Conservation (phyloP, 2,888 invertebrate genomes). For the Diogma glabrata region DNA sequence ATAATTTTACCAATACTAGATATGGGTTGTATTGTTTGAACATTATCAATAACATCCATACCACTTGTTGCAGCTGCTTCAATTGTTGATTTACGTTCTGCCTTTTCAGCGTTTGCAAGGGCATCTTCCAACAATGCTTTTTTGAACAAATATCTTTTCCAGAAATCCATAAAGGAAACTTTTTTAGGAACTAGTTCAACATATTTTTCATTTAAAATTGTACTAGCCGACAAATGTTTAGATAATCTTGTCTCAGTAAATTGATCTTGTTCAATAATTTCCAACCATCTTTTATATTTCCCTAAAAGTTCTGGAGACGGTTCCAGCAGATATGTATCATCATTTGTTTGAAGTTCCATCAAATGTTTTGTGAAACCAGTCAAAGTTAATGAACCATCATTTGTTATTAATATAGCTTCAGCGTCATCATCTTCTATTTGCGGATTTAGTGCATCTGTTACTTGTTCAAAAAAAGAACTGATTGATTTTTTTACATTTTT, state of each 20-base stretch:
- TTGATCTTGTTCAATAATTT: slow-evolving; percentile 40
- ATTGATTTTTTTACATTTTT: slow-evolving; percentile 59
- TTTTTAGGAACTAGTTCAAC: slow-evolving; percentile 52
- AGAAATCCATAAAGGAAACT: slow-evolving; percentile 63
- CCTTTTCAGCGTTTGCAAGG: slow-evolving; percentile 52
- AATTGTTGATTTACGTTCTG: slow-evolving; percentile 33
- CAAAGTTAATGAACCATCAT: slow-evolving; percentile 54
- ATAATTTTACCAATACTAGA: slow-evolving; percentile 11
- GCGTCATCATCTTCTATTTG: slow-evolving; percentile 57
- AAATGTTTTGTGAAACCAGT: slow-evolving; percentile 52
- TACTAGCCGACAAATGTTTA: slow-evolving; percentile 46
- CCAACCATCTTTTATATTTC: slow-evolving; percentile 47
- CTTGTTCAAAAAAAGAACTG: slow-evolving; percentile 58
- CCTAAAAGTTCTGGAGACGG: slow-evolving; percentile 43
- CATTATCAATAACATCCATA: too few relatives aligned
- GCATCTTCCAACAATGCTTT: slow-evolving; percentile 66
- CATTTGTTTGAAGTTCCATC: slow-evolving; percentile 57
- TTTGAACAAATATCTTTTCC: slow-evolving; percentile 72
- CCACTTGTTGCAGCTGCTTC: slow-evolving; percentile 16
- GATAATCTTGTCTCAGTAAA: slow-evolving; percentile 47
- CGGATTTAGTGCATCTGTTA: slow-evolving; percentile 57
- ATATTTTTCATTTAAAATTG: slow-evolving; percentile 36
- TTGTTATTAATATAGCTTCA: slow-evolving; percentile 53
- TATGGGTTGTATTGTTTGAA: slow-evolving; percentile 20
- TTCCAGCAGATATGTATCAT: slow-evolving; percentile 59